These are phyloP conservation scores for Agriotes lineatus DNA, from an alignment of 2,888 invertebrate genomes.

Conservation along the genomic window DNA sequence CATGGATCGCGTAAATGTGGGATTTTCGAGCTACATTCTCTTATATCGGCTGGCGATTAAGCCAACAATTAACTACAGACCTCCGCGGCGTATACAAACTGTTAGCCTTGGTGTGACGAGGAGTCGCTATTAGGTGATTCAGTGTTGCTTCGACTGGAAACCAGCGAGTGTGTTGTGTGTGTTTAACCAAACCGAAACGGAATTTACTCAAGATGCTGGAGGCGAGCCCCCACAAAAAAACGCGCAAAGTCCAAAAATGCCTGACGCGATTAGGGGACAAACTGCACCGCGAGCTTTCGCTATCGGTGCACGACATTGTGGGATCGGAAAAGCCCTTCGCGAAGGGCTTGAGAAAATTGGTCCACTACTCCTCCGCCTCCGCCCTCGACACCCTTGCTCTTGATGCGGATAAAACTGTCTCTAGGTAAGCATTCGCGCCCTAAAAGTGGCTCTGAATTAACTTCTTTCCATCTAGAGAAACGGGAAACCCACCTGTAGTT, in stretches of 20 bases:
- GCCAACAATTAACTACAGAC: too few relatives aligned
- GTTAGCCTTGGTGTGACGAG: too few relatives aligned
- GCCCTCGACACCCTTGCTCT: conserved; percentile 34
- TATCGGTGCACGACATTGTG: conserved; percentile 41
- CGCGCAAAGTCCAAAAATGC: conserved; percentile 29
- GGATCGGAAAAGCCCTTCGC: conserved; percentile 25
- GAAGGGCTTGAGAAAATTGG: not conserved
- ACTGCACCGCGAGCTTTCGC: conserved; percentile 43
- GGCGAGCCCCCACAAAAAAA: conserved; percentile 14
- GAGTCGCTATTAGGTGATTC: too few relatives aligned
- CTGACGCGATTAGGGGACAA: conserved; percentile 34
- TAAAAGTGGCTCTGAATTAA: too few relatives aligned
- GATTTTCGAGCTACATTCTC: too few relatives aligned
- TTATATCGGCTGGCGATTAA: too few relatives aligned
- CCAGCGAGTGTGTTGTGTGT: not conserved
- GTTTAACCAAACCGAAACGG: not conserved
- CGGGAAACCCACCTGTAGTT: not conserved
- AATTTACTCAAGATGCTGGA: conserved; percentile 10
- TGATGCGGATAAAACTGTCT: not conserved
- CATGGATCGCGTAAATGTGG: too few relatives aligned
- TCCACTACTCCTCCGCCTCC: conserved; percentile 40
- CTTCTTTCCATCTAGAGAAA: conserved; percentile 11
- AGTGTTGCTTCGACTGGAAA: too few relatives aligned
- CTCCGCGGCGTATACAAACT: too few relatives aligned
- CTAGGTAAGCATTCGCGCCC: conserved; percentile 5